These are phyloP conservation scores for Empis livida DNA, from an alignment of 2,888 invertebrate genomes.

Conservation along the genomic window DNA sequence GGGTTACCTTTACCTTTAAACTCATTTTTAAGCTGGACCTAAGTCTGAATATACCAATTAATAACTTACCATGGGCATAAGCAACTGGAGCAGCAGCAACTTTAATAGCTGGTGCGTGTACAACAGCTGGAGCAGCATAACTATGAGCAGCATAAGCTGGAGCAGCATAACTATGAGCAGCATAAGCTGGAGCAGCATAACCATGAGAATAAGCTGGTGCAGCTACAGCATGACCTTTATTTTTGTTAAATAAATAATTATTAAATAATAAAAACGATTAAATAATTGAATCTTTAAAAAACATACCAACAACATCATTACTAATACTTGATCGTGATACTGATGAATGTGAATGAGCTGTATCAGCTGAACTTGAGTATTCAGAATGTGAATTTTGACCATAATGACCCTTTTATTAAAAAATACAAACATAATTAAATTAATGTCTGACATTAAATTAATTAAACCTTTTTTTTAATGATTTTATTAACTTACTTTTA, in stretches of 20 bases:
- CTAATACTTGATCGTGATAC: slow-evolving; percentile 34
- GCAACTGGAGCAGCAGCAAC: slow-evolving; percentile 21
- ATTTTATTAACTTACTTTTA: slow-evolving; percentile 18
- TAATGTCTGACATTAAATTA: too few relatives aligned
- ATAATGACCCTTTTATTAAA: slow-evolving; percentile 25
- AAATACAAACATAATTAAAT: neutral
- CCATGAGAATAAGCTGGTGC: slow-evolving; percentile 14
- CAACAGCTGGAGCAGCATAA: slow-evolving; percentile 15
- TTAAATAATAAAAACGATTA: neutral
- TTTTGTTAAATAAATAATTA: slow-evolving; percentile 8
- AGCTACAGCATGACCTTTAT: slow-evolving; percentile 21
- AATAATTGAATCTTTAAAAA: neutral
- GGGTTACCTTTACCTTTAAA: too few relatives aligned
- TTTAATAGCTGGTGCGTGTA: slow-evolving; percentile 3
- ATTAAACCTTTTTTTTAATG: too few relatives aligned
- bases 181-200: slow-evolving; percentile 18
- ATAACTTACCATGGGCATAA: slow-evolving; percentile 10
- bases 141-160: slow-evolving; percentile 18
- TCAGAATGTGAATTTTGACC: slow-evolving; percentile 35
- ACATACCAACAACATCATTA: slow-evolving; percentile 26
- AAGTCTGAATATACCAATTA: too few relatives aligned
- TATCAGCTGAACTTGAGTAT: slow-evolving; percentile 34
- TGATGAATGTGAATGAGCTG: slow-evolving; percentile 34
- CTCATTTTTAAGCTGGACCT: too few relatives aligned
- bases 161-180: slow-evolving; percentile 17